A percentile compares a stretch with the other conserved stretches of the same genome.
These are phyloP conservation scores for Numenius arquata DNA, from an alignment of 2,113 vertebrate species.

Conservation along the genomic window DNA sequence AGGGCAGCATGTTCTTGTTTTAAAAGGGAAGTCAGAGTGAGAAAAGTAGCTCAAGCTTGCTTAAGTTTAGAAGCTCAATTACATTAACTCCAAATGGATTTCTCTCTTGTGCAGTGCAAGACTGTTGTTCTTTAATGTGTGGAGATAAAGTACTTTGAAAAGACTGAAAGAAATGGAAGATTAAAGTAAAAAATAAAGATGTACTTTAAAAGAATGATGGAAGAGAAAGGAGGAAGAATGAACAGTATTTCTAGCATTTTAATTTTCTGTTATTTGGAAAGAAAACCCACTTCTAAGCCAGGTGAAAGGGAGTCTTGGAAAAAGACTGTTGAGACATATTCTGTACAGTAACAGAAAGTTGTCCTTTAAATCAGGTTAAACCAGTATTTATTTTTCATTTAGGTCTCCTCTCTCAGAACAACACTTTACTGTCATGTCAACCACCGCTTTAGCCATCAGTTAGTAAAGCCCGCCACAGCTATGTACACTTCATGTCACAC, in stretches of 20 bases:
- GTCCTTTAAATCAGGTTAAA: not conserved
- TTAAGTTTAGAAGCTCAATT: not conserved
- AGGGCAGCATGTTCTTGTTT: not conserved
- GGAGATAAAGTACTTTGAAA: not conserved
- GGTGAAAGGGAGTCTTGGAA: not conserved
- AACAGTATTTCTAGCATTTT: not conserved
- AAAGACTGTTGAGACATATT: not conserved
- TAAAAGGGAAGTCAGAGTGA: not conserved
- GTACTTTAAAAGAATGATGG: not conserved
- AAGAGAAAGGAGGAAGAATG: not conserved
- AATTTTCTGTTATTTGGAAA: not conserved
- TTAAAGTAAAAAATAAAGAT: not conserved
- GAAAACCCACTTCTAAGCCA: not conserved
- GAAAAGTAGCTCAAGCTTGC: not conserved
- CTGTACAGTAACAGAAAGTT: not conserved
- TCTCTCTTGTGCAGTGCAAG: not conserved
- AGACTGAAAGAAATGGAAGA: not conserved
- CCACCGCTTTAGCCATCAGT: not conserved
- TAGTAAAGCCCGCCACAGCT: not conserved
- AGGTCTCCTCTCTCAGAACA: not conserved
- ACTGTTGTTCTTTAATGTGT: not conserved
- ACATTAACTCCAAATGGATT: not conserved
- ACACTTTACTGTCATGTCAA: not conserved
- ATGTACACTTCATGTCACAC: fast-evolving
- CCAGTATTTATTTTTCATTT: not conserved